Evolutionary conservation across 1,140 invertebrate genomes (phyloP), one percentile per base, ranked within the genome.

Genomic region (Limonius californicus): DNA sequence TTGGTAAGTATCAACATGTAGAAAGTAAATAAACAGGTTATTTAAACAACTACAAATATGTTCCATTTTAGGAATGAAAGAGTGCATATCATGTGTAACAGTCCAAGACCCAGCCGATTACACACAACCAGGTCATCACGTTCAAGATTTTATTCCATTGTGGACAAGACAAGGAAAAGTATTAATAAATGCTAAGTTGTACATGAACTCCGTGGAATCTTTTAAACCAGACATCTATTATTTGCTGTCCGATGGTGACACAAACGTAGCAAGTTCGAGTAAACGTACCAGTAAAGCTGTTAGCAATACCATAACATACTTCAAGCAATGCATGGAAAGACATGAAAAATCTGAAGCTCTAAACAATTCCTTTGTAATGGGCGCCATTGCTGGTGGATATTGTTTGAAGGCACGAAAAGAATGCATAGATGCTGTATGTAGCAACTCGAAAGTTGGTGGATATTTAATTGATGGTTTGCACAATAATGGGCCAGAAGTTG

Each of bases 401-500:
- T 79, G 82, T 74, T 70, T 83, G 11, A 72, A 78, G 42, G 80
- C 81, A 56, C 82, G 87, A 71, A 73, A 81, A 70, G 70, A 78
- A 23, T 86, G 80, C 64, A 82, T 86, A 14, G 74, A 84, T 69
- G 79, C 82, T 56, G 81, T 91, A 20, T 79, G 89, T 27, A 79
- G 80, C 23, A 77, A 84, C 57, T 71, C 82, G 15, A 64, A 69
- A 30, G 77, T 84, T 57, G 74, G 82, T 53, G 89, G 92, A 45
- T 91, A 85, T 77, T 78, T 91, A 0, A 81, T 95, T 32, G 89
- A 93, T 74, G 92, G 92, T 59, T 85, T 94, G 60, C 87, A 91
- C 71, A 84, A 81, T 57, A 87, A 89, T 76, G 84, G 88, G 27
- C 71, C 83, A 70, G 70, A 79, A 65, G 76, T 86, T 16, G 82